phyloP scores from a whole-genome alignment of 2,113 vertebrate species.

The Pogona vitticeps region DNA sequence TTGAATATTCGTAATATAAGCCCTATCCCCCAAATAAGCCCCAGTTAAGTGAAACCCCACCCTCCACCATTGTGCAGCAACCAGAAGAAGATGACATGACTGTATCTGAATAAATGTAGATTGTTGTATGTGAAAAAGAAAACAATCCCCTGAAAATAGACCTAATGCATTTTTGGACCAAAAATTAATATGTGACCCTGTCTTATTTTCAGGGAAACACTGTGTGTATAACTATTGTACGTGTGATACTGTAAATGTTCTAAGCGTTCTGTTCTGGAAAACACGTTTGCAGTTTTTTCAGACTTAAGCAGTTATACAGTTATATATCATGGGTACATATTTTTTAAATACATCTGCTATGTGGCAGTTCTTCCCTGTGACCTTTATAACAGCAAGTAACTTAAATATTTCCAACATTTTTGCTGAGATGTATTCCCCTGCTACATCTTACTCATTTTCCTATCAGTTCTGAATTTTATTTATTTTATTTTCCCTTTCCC shows the following conservation, averaged over 20 bases:
- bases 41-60: too few relatives aligned
- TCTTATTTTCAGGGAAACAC: too few relatives aligned
- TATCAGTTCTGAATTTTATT: conserved; percentile 58
- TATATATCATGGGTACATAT: conserved; percentile 61
- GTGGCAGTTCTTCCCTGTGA: conserved; percentile 42
- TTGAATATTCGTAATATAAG: too few relatives aligned
- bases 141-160: too few relatives aligned
- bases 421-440: conserved; percentile 54
- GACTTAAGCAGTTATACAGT: conserved; percentile 4
- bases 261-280: conserved; percentile 55
- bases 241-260: conserved; percentile 52
- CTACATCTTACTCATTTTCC: conserved; percentile 67
- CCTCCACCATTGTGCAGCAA: too few relatives aligned
- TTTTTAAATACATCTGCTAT: conserved; percentile 69
- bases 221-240: conserved; percentile 1
- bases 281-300: conserved; percentile 36
- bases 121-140: too few relatives aligned
- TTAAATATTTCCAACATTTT: conserved; percentile 44
- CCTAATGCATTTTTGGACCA: too few relatives aligned
- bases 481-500: conserved; percentile 47
- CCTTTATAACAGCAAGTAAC: conserved; percentile 55
- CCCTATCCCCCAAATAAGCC: too few relatives aligned
- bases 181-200: too few relatives aligned
- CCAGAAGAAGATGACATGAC: too few relatives aligned
- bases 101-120: too few relatives aligned